phyloP scores from a whole-genome alignment of 1,140 invertebrate genomes.

The Plutomurus gul region DNA sequence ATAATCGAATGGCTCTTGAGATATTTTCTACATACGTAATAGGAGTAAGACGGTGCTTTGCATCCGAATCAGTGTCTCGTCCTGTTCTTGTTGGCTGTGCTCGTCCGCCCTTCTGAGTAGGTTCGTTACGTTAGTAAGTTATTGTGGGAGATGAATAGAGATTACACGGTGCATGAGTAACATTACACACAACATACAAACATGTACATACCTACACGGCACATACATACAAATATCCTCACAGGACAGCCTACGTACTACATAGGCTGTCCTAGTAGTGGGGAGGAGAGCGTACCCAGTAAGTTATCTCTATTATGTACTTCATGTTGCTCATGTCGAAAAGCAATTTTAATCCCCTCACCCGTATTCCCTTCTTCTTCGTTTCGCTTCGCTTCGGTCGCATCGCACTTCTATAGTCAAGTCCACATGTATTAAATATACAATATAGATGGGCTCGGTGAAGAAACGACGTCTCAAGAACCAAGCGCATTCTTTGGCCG shows the following conservation, averaged over 20 bases:
- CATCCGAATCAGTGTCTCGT: no score
- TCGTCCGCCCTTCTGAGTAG: no score
- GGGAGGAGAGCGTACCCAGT: not conserved
- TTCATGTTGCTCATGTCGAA: slow-evolving; percentile 31
- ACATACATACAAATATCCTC: no score
- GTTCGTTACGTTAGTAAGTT: no score
- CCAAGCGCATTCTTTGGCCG: not conserved
- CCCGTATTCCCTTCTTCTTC: slow-evolving; percentile 1
- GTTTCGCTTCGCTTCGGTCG: not conserved
- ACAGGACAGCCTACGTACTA: no score
- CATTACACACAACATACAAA: no score
- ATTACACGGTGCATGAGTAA: slow-evolving; percentile 33
- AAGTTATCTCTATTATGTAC: not conserved
- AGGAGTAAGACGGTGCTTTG: not conserved
- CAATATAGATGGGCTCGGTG: no score
- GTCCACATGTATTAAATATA: no score
- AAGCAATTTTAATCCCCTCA: slow-evolving; percentile 45
- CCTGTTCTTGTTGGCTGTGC: no score
- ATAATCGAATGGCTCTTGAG: not conserved
- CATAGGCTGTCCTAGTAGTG: no score
- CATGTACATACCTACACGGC: no score
- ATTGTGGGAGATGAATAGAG: slow-evolving; percentile 22
- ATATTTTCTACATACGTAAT: not conserved
- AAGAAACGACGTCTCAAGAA: not conserved
- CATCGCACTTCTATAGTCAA: no score